These are phyloP conservation scores for Cydia amplana DNA, from an alignment of 1,140 invertebrate species.

Conservation along the genomic window DNA sequence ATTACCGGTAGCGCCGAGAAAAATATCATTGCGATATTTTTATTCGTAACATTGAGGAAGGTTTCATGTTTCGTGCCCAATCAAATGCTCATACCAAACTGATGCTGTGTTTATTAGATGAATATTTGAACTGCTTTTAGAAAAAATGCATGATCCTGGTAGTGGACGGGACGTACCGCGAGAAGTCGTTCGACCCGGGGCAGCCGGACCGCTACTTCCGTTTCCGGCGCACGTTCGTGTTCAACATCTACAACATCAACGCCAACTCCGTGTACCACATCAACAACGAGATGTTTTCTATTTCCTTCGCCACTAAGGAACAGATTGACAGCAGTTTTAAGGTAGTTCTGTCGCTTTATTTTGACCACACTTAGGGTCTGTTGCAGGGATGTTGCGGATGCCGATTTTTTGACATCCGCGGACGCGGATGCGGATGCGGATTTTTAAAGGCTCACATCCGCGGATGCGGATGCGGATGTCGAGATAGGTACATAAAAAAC, in stretches of 20 bases:
- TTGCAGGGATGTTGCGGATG: too few relatives aligned
- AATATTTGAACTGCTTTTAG: constrained; percentile 39
- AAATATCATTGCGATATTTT: too few relatives aligned
- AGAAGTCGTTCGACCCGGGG: constrained; percentile 33
- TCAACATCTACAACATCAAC: constrained; percentile 37
- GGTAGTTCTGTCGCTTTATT: constrained; percentile 41
- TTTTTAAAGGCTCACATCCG: too few relatives aligned
- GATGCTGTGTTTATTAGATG: too few relatives aligned
- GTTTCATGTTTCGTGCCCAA: too few relatives aligned
- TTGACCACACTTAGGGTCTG: not conserved
- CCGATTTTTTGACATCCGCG: too few relatives aligned
- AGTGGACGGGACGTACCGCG: constrained; percentile 59
- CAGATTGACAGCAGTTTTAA: constrained; percentile 51
- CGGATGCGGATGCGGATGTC: too few relatives aligned
- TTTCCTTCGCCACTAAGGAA: constrained; percentile 47
- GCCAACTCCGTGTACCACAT: constrained; percentile 43
- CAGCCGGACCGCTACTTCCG: constrained; percentile 39
- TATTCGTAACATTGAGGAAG: too few relatives aligned
- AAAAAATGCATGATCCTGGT: constrained; percentile 48
- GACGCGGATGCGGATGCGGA: too few relatives aligned
- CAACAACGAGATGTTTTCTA: constrained; percentile 50
- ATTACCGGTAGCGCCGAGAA: too few relatives aligned
- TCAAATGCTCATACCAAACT: too few relatives aligned
- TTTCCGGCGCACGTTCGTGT: constrained; percentile 63
- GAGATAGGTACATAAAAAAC: too few relatives aligned